Conservation (phyloP, 2,797 vertebrate genomes). For the Urocyon cinereoargenteus region DNA sequence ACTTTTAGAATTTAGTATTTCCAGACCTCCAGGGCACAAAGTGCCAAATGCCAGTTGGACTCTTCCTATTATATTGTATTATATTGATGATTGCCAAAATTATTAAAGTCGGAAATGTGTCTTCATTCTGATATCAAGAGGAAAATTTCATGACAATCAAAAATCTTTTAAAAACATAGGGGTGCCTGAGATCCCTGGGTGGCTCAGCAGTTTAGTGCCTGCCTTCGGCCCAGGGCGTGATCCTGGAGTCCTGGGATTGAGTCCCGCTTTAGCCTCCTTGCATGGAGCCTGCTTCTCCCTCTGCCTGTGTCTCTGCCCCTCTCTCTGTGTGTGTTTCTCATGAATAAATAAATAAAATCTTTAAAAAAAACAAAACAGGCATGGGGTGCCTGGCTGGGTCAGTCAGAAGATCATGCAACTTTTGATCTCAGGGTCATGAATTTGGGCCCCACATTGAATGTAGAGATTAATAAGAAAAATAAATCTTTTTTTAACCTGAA, state of each 20-base stretch:
- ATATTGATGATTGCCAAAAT: background rate
- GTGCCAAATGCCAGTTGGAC: background rate
- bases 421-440: background rate
- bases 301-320: too few relatives aligned
- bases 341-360: too few relatives aligned
- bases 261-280: too few relatives aligned
- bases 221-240: too few relatives aligned
- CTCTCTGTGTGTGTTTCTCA: too few relatives aligned
- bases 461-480: background rate
- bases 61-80: background rate
- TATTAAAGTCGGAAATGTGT: constrained; percentile 41
- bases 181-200: background rate
- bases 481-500: background rate
- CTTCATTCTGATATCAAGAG: background rate
- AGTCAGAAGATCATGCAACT: too few relatives aligned
- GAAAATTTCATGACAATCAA: background rate
- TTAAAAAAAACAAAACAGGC: too few relatives aligned
- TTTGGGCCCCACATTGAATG: background rate
- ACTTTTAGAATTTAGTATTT: background rate
- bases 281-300: too few relatives aligned
- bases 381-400: background rate
- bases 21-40: background rate
- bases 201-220: background rate
- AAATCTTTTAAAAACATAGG: background rate
- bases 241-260: too few relatives aligned